phyloP scores from a whole-genome alignment of 2,113 vertebrate genomes.

The Xerus inauris region DNA sequence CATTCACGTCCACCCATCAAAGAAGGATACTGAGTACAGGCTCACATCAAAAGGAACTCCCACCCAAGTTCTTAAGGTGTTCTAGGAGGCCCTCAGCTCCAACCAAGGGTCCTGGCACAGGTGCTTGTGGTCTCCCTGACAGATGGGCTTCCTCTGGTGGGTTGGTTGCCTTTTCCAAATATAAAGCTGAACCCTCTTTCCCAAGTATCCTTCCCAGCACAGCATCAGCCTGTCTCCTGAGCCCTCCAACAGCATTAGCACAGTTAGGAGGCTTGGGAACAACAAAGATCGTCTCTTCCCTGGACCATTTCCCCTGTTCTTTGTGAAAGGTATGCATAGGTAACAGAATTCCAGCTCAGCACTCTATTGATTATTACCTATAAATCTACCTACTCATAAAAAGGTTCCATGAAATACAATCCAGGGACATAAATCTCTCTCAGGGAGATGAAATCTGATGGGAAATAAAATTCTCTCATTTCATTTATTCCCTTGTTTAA shows the following conservation, averaged over 20 bases:
- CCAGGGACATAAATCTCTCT: conserved; percentile 72
- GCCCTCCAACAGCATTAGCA: background rate
- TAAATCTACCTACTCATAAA: conserved; percentile 71
- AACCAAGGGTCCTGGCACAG: background rate
- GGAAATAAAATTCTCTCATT: conserved; percentile 76
- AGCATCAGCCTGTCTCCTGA: background rate
- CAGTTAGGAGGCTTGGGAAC: background rate
- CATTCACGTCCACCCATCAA: background rate
- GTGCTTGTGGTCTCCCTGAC: background rate
- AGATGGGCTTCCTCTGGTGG: background rate
- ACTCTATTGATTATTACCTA: conserved; percentile 72
- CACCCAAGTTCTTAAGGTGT: background rate
- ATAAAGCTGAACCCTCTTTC: background rate
- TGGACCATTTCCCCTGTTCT: background rate
- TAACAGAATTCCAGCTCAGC: conserved; percentile 54
- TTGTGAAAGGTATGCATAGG: conserved; percentile 9
- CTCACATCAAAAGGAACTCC: background rate
- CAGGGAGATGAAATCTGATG: conserved; percentile 75
- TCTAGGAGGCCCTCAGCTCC: background rate
- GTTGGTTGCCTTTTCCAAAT: background rate
- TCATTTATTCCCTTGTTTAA: conserved; percentile 76
- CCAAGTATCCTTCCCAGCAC: background rate
- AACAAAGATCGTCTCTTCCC: background rate
- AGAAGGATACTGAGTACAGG: background rate
- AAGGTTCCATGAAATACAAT: conserved; percentile 71